Evolutionary conservation across 2,797 vertebrate genomes (phyloP), one percentile per base, ranked within the genome.

Genomic region (Pelobates cultripes): DNA sequence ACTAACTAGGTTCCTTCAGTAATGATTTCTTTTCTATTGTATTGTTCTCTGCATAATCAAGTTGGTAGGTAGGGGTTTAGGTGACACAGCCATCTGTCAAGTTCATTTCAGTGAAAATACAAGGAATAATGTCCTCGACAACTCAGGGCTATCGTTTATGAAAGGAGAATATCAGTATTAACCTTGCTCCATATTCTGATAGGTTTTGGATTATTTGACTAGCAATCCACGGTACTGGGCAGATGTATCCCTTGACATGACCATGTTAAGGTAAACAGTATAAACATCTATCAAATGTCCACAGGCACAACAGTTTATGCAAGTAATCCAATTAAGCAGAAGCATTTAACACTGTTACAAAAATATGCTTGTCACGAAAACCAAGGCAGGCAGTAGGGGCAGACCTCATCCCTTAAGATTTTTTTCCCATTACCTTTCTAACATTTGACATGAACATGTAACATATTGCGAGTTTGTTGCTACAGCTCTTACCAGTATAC

Each of bases 11-110:
- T 94, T 95, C 96, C 95, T 96, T 94, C 93, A 87, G 94, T 97
- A 99, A 99, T 97, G 97, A 99, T 97, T 96, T 96, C 96, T 96
- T 94, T 96, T 97, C 97, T 97, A 97, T 98, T 97, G 97, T 97
- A 98, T 99, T 99, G 97, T 99, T 98, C 99, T 98, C 96, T 98
- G 97, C 97, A 99, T 98, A 99, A 98, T 97, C 96, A 96, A 94
- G 95, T 96, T 95, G 95, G 96, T 98, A 96, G 96, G 97, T 96
- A 96, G 96, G 96, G 97, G 95, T 97, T 97, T 96, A 95, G 97
- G 96, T 98, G 97, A 99, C 98, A 99, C 93, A 91, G 94, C 97
- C 98, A 99, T 99, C 97, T 99, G 98, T 99, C 98, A 99, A 99
- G 97, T 99, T 98, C 97, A 99, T 99, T 99, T 98, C 96, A 96